Conservation (phyloP, 2,113 vertebrate species). For the Numenius arquata region DNA sequence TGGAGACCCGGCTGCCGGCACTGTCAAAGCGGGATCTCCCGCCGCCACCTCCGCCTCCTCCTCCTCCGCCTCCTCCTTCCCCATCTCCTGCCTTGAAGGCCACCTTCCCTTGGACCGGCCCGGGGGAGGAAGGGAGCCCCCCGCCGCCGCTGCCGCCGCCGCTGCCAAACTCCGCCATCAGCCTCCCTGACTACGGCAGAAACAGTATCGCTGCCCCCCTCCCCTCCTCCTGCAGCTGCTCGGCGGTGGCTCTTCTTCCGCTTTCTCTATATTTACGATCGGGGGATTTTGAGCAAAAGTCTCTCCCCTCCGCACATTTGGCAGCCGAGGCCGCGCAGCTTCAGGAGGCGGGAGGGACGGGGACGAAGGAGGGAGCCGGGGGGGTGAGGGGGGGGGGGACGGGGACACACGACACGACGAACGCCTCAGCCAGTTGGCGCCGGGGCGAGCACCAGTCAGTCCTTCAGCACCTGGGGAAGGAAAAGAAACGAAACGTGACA, state of each 20-base stretch:
- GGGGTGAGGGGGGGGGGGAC: no score
- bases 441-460: neutral
- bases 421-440: neutral
- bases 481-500: constrained; percentile 35
- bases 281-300: constrained; percentile 17
- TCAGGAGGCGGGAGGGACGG: neutral
- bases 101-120: constrained; percentile 65
- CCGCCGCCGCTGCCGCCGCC: constrained; percentile 61
- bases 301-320: constrained; percentile 15
- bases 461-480: constrained; percentile 59
- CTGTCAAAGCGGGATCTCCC: constrained; percentile 73
- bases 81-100: constrained; percentile 71
- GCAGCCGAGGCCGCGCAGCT: neutral
- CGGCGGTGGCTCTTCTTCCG: constrained; percentile 58
- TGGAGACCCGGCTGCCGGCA: constrained; percentile 76
- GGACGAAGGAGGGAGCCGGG: neutral
- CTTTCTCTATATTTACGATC: constrained; percentile 42
- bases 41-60: constrained; percentile 63
- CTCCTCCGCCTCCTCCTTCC: constrained; percentile 65
- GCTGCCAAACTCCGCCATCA: constrained; percentile 76
- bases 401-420: neutral
- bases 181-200: constrained; percentile 62
- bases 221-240: constrained; percentile 51
- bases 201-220: constrained; percentile 48
- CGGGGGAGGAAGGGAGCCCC: constrained; percentile 68